Conservation (phyloP, 2,113 vertebrate genomes). For the Eulemur macaco region DNA sequence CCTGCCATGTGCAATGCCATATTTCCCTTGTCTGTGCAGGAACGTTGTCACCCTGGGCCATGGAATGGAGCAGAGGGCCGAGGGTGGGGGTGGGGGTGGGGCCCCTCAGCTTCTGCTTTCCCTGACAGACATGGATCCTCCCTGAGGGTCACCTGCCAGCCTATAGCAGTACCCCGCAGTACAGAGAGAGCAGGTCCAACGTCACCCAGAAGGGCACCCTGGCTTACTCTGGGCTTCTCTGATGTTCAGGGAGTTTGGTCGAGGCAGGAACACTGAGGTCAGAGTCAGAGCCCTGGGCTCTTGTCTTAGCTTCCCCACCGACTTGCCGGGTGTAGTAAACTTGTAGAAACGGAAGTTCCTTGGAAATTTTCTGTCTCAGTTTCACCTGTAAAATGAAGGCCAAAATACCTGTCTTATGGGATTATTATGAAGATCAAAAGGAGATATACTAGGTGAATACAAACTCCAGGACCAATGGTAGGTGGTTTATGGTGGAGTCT, state of each 20-base stretch:
- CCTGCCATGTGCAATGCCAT: neutral
- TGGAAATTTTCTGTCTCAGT: neutral
- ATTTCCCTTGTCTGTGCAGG: neutral
- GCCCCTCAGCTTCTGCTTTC: neutral
- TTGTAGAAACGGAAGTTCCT: neutral
- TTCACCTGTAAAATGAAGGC: conserved; percentile 7
- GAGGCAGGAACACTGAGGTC: neutral
- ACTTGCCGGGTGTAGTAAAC: neutral
- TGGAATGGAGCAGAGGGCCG: neutral
- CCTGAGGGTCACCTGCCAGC: neutral
- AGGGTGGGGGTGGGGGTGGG: neutral
- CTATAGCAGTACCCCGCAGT: neutral
- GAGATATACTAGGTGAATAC: neutral
- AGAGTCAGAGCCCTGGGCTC: neutral
- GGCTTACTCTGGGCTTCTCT: neutral
- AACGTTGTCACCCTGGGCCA: neutral
- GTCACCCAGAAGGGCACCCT: neutral
- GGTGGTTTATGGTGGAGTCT: neutral
- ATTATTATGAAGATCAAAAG: neutral
- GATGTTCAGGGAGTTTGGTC: neutral
- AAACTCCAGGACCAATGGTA: neutral
- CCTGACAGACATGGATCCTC: neutral
- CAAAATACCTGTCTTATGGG: neutral
- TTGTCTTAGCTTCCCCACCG: neutral
- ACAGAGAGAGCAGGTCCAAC: neutral